Evolutionary conservation across 1,140 invertebrate genomes (phyloP).

Genomic region (Tetramorium parvispinum): DNA sequence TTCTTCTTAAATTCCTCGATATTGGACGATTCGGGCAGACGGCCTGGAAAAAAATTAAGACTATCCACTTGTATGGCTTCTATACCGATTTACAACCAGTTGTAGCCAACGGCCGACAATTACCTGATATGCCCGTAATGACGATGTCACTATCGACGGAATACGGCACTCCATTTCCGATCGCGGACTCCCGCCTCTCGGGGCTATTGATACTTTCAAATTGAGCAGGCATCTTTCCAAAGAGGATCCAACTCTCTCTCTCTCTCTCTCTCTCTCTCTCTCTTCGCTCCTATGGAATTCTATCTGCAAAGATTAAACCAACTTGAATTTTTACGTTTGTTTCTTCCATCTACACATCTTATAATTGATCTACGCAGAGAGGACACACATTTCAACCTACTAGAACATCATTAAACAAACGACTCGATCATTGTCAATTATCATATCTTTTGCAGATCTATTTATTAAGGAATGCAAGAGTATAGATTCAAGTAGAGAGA

Average conservation of each 20-base stretch:
- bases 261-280: too few relatives aligned
- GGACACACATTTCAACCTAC: not conserved
- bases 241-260: not conserved
- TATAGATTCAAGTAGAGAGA: not conserved
- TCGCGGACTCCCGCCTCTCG: conserved; percentile 75
- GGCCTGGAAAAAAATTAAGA: conserved; percentile 83
- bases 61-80: too few relatives aligned
- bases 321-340: not conserved
- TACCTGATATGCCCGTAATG: conserved; percentile 94
- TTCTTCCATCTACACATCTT: not conserved
- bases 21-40: conserved; percentile 94
- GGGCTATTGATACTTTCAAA: conserved; percentile 84
- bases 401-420: not conserved
- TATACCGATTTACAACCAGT: not conserved
- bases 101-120: not conserved
- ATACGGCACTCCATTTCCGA: conserved; percentile 77
- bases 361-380: not conserved
- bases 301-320: conserved; percentile 13
- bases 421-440: not conserved
- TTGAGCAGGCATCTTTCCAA: conserved; percentile 87
- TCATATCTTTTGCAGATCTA: not conserved
- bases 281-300: conserved; percentile 55
- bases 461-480: not conserved
- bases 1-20: conserved; percentile 96
- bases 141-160: conserved; percentile 91